Base-by-base conservation (phyloP, 2,888 invertebrate genomes). In the Eupithecia insigniata region DNA sequence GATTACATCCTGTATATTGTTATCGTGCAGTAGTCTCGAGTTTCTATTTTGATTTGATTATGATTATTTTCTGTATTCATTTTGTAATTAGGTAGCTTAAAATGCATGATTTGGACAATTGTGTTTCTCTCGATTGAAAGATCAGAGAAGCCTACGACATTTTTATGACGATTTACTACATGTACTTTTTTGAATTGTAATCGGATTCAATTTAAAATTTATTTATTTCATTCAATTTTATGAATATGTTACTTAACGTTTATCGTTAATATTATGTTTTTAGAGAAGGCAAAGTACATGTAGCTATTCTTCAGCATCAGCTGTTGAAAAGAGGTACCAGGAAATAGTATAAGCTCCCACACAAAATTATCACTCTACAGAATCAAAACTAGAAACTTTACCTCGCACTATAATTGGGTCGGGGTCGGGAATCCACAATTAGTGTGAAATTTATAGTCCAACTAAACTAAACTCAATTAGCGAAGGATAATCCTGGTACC, bases 81-180 rank as follows among this genome's bases (percentile, higher is more conserved):
- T 74, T 61, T 74, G 61, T 71, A 71, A 67, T 70, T 69, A n/a
- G n/a, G n/a, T n/a, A 70, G 74, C 74, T 72, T 74, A 26, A 28
- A 71, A 60, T 71, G 74, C 74, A 74, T 72, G 74, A 34, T 60
- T 39, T 34, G 26, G 58, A 46, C 64, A 36, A 46, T 43, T 30
- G 36, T 70, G 46, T 7, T 66, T 72, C 34, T 43, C 51, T 28
- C 10, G 46, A 62, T 46, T 60, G 51, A 67, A 18, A 30, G 28
- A 58, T 28, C 28, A 16, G 58, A 61, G 32, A 61, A 7, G 4
- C 34, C 30, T 39, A 67, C 73, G 70, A 76, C 65, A 74, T 72
- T 65, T 66, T 71, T 70, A 73, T 76, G 76, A 70, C 75, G 61
- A 65, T n/a, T 18, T 55, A 18, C 66, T 62, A 62, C 66, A 66